Evolutionary conservation across 2,113 vertebrate species (phyloP).

Genomic region (Alligator sinensis): DNA sequence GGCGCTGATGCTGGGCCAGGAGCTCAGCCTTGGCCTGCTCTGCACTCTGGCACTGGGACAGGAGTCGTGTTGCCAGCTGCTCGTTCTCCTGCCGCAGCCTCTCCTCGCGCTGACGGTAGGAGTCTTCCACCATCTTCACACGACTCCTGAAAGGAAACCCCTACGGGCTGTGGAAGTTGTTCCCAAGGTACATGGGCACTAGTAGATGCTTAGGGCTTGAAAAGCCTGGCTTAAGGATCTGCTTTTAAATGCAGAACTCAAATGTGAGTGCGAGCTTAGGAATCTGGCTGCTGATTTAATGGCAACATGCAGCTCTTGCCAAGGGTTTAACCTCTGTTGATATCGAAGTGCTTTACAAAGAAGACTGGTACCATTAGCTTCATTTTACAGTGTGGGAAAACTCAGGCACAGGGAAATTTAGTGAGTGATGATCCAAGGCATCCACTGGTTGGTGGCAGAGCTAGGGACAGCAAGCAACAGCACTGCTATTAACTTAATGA

Average conservation of each 20-base stretch:
- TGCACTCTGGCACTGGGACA: conserved; percentile 36
- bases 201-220: background rate
- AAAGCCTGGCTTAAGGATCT: background rate
- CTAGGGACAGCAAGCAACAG: rapidly evolving
- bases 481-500: background rate
- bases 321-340: rapidly evolving
- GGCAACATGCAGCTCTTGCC: background rate
- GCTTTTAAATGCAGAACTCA: background rate
- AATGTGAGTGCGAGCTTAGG: background rate
- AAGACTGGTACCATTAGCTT: rapidly evolving
- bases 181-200: background rate
- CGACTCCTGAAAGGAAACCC: conserved; percentile 69
- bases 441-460: background rate
- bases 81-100: conserved; percentile 80
- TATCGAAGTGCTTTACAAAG: rapidly evolving
- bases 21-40: conserved; percentile 83
- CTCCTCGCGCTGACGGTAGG: conserved; percentile 76
- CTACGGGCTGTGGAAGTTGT: background rate
- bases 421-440: too few species aligned
- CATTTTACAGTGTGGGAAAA: background rate
- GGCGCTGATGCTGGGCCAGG: conserved; percentile 84
- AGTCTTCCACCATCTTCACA: conserved; percentile 85
- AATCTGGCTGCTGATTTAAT: background rate
- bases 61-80: conserved; percentile 79
- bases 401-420: background rate